These are phyloP conservation scores for Orthosia incerta DNA, from an alignment of 2,888 invertebrate genomes.

Conservation along the genomic window DNA sequence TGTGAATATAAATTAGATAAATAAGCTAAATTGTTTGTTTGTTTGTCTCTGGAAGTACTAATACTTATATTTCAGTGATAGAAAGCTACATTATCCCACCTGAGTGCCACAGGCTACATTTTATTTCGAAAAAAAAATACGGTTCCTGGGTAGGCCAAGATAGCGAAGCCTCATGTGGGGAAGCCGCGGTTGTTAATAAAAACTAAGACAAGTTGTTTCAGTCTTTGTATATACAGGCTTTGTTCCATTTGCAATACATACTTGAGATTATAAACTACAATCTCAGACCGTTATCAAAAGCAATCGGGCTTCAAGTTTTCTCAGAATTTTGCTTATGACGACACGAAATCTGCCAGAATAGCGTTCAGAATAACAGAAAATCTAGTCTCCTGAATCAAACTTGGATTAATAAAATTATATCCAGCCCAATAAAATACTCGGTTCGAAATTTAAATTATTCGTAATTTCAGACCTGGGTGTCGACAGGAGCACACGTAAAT, in stretches of 20 bases:
- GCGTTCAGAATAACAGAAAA: not conserved
- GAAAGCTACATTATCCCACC: not conserved
- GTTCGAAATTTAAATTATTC: slow-evolving; percentile 13
- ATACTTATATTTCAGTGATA: not conserved
- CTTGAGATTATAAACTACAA: slow-evolving; percentile 32
- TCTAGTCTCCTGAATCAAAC: not conserved
- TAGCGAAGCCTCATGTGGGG: no score
- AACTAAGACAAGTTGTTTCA: not conserved
- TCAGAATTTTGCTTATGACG: slow-evolving; percentile 6
- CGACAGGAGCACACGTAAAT: slow-evolving; percentile 71
- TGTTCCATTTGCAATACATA: not conserved
- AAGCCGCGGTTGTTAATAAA: not conserved
- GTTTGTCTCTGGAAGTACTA: no score
- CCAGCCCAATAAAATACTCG: not conserved
- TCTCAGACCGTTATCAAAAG: slow-evolving; percentile 21
- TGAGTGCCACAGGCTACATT: not conserved
- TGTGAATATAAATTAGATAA: no score
- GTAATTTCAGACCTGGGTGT: slow-evolving; percentile 46
- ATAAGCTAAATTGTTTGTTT: no score
- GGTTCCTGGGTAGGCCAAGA: not conserved
- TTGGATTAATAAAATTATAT: not conserved
- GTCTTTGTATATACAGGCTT: not conserved
- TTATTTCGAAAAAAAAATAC: not conserved
- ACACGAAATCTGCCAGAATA: not conserved
- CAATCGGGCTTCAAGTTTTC: slow-evolving; percentile 25